These are phyloP conservation scores for Drosophila lowei DNA, from an alignment of 1,140 invertebrate genomes.

Conservation along the genomic window DNA sequence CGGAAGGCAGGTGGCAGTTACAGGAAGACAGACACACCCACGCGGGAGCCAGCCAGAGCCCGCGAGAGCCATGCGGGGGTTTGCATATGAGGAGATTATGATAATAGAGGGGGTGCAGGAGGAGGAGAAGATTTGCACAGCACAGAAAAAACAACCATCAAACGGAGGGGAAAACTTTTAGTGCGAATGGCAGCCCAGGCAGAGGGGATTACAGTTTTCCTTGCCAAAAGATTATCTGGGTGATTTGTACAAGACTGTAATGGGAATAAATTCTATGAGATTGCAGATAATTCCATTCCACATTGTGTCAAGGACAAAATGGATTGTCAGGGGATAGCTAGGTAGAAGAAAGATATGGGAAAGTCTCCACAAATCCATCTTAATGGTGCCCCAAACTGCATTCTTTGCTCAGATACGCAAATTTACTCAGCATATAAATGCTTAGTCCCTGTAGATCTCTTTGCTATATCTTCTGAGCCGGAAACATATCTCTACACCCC, in stretches of 20 bases:
- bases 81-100: constrained; percentile 47
- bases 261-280: constrained; percentile 21
- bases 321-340: background rate
- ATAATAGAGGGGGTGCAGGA: background rate
- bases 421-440: too few relatives aligned
- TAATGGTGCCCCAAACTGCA: background rate
- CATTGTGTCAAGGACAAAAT: too few relatives aligned
- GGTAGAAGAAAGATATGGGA: too few relatives aligned
- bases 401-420: too few relatives aligned
- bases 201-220: background rate
- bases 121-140: constrained; percentile 2
- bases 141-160: constrained; percentile 4
- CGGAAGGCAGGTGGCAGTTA: constrained; percentile 4
- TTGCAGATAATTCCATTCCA: background rate
- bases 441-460: too few relatives aligned
- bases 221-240: constrained; percentile 20
- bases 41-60: constrained; percentile 10
- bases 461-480: too few relatives aligned
- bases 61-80: too few relatives aligned
- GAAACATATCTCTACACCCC: too few relatives aligned
- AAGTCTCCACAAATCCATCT: background rate
- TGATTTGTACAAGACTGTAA: constrained; percentile 4
- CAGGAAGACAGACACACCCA: constrained; percentile 38
- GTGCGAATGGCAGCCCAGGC: background rate
- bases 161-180: background rate